Evolutionary conservation across 2,797 vertebrate species (phyloP).

Genomic region (Scomberomorus guttatus): DNA sequence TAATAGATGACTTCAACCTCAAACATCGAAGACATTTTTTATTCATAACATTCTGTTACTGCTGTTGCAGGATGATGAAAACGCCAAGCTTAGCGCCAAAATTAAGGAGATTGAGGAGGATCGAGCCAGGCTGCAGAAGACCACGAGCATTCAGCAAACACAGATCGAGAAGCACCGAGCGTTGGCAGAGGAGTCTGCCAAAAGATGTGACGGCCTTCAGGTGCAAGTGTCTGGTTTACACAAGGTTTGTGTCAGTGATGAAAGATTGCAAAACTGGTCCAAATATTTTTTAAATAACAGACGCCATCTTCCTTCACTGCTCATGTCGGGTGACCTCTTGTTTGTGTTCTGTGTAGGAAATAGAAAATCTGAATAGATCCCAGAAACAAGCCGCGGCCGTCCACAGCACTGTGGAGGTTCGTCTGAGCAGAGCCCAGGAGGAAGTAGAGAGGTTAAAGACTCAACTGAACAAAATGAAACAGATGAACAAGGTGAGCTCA

Average conservation of each 20-base stretch:
- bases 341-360: conserved; percentile 83
- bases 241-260: conserved; percentile 84
- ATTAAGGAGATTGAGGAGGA: conserved; percentile 91
- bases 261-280: conserved; percentile 8
- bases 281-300: background rate
- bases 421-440: conserved; percentile 94
- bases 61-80: conserved; percentile 90
- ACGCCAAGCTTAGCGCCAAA: conserved; percentile 83
- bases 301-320: background rate
- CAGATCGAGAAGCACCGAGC: conserved; percentile 92
- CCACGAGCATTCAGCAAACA: conserved; percentile 85
- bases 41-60: background rate
- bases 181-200: conserved; percentile 88
- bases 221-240: conserved; percentile 86
- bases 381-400: conserved; percentile 89
- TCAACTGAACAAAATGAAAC: conserved; percentile 90
- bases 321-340: background rate
- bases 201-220: conserved; percentile 88
- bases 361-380: conserved; percentile 87
- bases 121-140: conserved; percentile 86
- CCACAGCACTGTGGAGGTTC: conserved; percentile 89
- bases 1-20: background rate
- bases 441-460: conserved; percentile 90
- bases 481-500: conserved; percentile 89
- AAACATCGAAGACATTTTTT: background rate